Base-by-base conservation (phyloP, 2,797 vertebrate genomes). In the Emydoidea blandingii region DNA sequence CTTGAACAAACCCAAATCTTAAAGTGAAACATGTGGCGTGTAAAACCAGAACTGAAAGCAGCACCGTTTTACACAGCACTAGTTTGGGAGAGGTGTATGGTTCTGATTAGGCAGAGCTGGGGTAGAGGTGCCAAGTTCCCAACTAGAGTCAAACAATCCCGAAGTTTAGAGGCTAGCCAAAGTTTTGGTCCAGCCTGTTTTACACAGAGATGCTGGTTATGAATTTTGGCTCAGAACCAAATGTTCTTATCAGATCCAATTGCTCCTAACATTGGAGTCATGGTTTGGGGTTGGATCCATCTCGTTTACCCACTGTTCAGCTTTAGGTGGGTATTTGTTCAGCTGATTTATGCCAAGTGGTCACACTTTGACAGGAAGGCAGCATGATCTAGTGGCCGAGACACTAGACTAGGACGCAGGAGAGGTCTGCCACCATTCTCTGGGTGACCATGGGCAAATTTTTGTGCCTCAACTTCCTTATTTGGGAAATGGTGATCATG, bases 401-500 rank as follows among this genome's bases (percentile, higher is more conserved):
- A 31, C 74, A 49, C 25, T 49, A 29, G 74, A 78, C 44, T 29
- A 7, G 27, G 44, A 29, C 2, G 14, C 41, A 49, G 25, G 14
- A 29, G 74, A 49, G 41, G 10, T 19, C 68, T 72, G 37, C 72
- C 0, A 29, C 85, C 23, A 8, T 23, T 68, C 54, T 74, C 47
- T 34, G 31, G 3, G 47, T 62, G n/a, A 31, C 78, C 50, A 25
- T 59, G 31, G 53, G 59, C 80, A 18, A 31, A 65, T 37, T 65
- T 79, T 74, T 74, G 9, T 34, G 27, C 37, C 25, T 50, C 44
- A 49, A 3, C 56, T 53, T 47, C 47, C 41, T 80, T 80, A 21
- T 6, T 56, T 0, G 4, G 47, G 14, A 29, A 11, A n/a, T n/a
- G 8, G 62, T 23, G 78, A 78, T 25, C 3, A 6, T 76, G 25